phyloP scores from a whole-genome alignment of 2,888 invertebrate genomes.

The Leuctra nigra region DNA sequence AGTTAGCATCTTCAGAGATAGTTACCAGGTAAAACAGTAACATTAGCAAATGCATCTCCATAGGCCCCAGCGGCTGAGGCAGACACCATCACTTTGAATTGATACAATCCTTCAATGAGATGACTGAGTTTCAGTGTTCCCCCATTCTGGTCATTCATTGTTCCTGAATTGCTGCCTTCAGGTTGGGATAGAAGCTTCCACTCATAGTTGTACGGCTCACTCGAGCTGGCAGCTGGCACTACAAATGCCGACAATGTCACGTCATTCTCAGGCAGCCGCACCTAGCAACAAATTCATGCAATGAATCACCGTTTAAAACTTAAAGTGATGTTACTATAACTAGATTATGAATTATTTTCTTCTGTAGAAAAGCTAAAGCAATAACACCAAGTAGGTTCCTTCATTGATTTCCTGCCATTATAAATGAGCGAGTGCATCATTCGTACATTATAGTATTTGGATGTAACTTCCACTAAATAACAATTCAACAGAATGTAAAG shows the following conservation, averaged over 20 bases:
- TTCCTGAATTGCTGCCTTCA: constrained; percentile 63
- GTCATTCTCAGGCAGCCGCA: constrained; percentile 76
- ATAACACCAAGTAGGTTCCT: too few species aligned
- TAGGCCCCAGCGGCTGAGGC: constrained; percentile 58
- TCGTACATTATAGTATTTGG: too few species aligned
- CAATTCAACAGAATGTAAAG: too few species aligned
- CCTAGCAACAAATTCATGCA: too few species aligned
- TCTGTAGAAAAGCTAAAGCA: too few species aligned
- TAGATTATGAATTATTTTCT: too few species aligned
- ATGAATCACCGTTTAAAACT: too few species aligned
- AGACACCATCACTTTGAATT: constrained; percentile 81
- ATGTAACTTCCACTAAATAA: too few species aligned
- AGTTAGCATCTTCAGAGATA: too few species aligned
- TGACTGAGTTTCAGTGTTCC: constrained; percentile 76
- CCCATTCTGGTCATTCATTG: constrained; percentile 77
- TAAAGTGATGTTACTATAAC: too few species aligned
- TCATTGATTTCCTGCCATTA: too few species aligned
- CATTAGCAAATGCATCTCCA: constrained; percentile 80
- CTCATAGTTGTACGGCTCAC: constrained; percentile 74
- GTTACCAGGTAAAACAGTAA: constrained; percentile 75
- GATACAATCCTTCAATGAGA: constrained; percentile 79
- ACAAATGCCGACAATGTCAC: constrained; percentile 77
- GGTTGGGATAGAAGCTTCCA: constrained; percentile 86
- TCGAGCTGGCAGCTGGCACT: constrained; percentile 64
- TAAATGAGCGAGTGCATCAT: too few species aligned